Evolutionary conservation across 1,140 invertebrate species (phyloP).

Genomic region (Drosophila pachea): DNA sequence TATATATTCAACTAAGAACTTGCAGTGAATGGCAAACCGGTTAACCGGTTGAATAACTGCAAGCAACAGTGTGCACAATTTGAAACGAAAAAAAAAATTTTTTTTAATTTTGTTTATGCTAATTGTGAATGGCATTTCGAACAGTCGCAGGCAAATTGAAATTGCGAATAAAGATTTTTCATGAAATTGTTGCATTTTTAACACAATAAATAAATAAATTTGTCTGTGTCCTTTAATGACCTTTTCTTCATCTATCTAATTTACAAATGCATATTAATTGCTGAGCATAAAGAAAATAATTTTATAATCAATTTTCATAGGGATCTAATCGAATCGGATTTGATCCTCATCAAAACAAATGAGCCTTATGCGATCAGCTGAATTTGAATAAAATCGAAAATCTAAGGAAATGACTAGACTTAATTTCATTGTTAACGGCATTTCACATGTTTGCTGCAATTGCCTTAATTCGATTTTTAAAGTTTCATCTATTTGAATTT

Average conservation of each 20-base stretch:
- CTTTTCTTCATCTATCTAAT: background rate
- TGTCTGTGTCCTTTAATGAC: conserved; percentile 2
- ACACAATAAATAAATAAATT: background rate
- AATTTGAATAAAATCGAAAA: no score
- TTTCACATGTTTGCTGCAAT: background rate
- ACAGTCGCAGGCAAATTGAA: background rate
- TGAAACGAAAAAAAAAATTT: background rate
- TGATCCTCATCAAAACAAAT: no score
- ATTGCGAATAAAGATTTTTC: no score
- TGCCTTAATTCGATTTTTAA: background rate
- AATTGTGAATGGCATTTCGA: background rate
- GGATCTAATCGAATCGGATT: background rate
- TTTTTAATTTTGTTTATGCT: background rate
- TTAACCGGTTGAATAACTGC: background rate
- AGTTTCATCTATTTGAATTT: background rate
- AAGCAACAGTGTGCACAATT: background rate
- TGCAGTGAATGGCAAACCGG: background rate
- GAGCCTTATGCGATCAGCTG: no score
- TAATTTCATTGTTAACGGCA: background rate
- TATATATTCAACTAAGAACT: no score
- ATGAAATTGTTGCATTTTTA: no score
- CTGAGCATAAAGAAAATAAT: no score
- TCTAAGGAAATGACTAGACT: no score
- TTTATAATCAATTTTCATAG: background rate
- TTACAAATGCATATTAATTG: no score